These are phyloP conservation scores for Brachystomella parvula DNA, from an alignment of 1,140 invertebrate genomes.

Conservation along the genomic window DNA sequence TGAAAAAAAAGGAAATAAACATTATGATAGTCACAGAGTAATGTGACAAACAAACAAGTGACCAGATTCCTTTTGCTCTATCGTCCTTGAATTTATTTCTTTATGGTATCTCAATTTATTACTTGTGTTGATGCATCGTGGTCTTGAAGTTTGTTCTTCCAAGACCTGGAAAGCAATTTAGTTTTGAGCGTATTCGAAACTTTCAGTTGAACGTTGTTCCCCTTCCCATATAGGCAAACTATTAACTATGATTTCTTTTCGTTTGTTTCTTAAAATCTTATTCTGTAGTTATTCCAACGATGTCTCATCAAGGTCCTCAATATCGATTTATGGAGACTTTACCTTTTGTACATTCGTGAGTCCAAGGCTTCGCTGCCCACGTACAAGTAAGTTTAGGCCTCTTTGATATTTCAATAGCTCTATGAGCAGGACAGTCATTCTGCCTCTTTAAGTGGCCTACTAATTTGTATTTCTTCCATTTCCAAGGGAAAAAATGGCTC, in stretches of 20 bases:
- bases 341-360: constrained; percentile 96
- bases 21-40: no score
- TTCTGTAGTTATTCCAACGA: constrained; percentile 81
- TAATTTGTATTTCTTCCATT: constrained; percentile 12
- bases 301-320: constrained; percentile 97
- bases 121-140: not conserved
- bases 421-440: not conserved
- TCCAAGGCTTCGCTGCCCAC: constrained; percentile 87
- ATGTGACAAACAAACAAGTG: no score
- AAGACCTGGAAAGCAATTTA: no score
- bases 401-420: not conserved
- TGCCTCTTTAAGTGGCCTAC: not conserved
- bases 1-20: not conserved
- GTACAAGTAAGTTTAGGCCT: constrained; percentile 69
- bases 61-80: no score
- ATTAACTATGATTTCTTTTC: no score
- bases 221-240: no score
- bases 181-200: no score
- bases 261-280: constrained; percentile 7
- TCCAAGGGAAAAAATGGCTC: constrained; percentile 93
- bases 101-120: not conserved
- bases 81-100: not conserved
- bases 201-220: no score
- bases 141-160: no score
- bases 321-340: constrained; percentile 97